Evolutionary conservation across 2,888 invertebrate genomes (phyloP).

Genomic region (Selenia dentaria): DNA sequence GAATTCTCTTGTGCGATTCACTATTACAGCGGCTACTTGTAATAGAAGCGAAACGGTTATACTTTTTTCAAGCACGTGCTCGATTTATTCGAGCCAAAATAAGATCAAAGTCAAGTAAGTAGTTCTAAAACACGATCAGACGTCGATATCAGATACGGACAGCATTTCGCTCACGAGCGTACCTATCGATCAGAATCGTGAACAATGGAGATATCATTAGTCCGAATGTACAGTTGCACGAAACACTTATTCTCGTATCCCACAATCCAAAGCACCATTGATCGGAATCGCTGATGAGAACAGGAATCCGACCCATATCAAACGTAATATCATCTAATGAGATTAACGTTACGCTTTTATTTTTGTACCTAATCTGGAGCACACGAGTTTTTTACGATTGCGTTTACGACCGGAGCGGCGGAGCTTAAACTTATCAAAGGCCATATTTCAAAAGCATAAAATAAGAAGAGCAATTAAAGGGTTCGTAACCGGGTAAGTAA

Average conservation of each 20-base stretch:
- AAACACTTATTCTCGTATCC: conserved; percentile 61
- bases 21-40: conserved; percentile 21
- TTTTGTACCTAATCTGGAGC: conserved; percentile 55
- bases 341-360: conserved; percentile 52
- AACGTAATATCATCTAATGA: conserved; percentile 61
- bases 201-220: conserved; percentile 78
- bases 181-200: conserved; percentile 75
- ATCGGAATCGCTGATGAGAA: conserved; percentile 54
- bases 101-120: conserved; percentile 27
- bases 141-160: conserved; percentile 36
- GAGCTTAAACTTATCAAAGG: conserved; percentile 63
- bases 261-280: conserved; percentile 59
- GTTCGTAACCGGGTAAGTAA: conserved; percentile 69
- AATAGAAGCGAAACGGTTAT: conserved; percentile 14
- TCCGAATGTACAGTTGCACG: conserved; percentile 68
- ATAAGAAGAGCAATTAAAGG: conserved; percentile 76
- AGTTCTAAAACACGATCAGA: conserved; percentile 21
- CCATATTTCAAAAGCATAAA: conserved; percentile 70
- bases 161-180: conserved; percentile 52
- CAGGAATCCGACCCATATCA: conserved; percentile 54
- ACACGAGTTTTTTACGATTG: conserved; percentile 52
- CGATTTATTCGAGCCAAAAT: conserved; percentile 13
- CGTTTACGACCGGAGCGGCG: conserved; percentile 63
- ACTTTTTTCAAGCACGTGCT: conserved; percentile 14
- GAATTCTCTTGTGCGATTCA: conserved; percentile 31